Base-by-base conservation (phyloP, 2,888 invertebrate species). In the Octodonta nipae region DNA sequence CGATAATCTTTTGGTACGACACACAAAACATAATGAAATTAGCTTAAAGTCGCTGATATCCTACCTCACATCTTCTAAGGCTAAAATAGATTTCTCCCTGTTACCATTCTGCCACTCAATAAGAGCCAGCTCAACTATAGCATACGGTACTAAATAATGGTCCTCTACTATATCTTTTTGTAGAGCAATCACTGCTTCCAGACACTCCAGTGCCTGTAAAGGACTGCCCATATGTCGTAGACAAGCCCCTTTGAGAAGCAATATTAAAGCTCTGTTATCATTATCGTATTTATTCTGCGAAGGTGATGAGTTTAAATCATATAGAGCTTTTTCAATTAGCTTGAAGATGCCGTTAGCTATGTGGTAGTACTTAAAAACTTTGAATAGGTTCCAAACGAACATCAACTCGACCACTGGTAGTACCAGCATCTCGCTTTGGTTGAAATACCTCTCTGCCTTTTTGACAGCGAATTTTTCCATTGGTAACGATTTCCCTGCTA, bases 381-480 rank as follows among this genome's bases (percentile, higher is more conserved):
- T 76, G 58, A 93, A 87, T 47, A 87, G 73, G 64, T 93, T 93
- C 92, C 92, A 93, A 5, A 92, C 67, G 54, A 85, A 92, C 57
- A 93, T 71, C 38, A 93, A 67, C 61, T 95, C 95, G 42, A 87
- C 66, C 12, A 79, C 79, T 1, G 95, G 92, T 45, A 93, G 66
- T 4, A 82, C 62, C 13, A 96, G 67, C 24, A 65, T 67, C 31
- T 77, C 70, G 30, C 76, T 73, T 57, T 91, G 88, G 20, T 70
- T 69, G 39, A 74, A 70, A 61, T 76, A 93, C 30, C 89, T 71
- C 43, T 77, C 74, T 26, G 87, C 74, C 46, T 88, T 86, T 53
- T 78, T 81, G n/a, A 86, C 74, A 27, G 84, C 82, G 63, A 93
- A 95, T 61, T 96, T 96, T 62, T 96, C 95, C 75, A 93, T 82